Conservation (phyloP, 2,113 vertebrate genomes). For the Salminus brasiliensis region DNA sequence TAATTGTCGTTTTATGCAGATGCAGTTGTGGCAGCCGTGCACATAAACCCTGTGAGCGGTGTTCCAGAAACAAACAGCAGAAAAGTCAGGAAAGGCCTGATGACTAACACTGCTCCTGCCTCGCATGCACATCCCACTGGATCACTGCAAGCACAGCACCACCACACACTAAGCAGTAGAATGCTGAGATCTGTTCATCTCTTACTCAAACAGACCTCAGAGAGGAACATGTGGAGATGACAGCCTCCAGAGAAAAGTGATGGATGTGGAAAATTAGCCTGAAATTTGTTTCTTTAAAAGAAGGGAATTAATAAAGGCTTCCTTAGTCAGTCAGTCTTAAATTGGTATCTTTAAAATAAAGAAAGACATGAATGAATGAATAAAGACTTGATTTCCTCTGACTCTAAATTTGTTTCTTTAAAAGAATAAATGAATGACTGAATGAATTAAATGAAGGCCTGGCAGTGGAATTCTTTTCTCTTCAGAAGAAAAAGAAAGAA, state of each 20-base stretch:
- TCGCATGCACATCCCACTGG: neutral
- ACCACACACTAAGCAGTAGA: neutral
- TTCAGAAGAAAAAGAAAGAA: too few species aligned
- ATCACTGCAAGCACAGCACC: neutral
- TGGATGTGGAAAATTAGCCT: neutral
- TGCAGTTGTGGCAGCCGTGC: constrained; percentile 39
- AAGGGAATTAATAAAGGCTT: too few species aligned
- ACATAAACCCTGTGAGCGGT: constrained; percentile 44
- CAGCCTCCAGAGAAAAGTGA: neutral
- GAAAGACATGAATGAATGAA: too few species aligned
- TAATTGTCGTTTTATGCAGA: constrained; percentile 46
- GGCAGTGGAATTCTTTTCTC: too few species aligned
- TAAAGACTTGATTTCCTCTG: too few species aligned
- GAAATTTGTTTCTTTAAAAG: too few species aligned
- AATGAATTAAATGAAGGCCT: too few species aligned
- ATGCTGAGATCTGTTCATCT: neutral
- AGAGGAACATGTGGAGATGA: neutral
- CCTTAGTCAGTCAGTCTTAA: too few species aligned
- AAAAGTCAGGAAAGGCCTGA: constrained; percentile 54
- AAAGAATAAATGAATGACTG: too few species aligned
- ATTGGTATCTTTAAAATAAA: too few species aligned
- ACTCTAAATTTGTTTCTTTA: too few species aligned
- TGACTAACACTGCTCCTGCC: constrained; percentile 33
- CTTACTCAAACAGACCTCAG: neutral
- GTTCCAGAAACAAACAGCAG: constrained; percentile 47